Conservation (phyloP, 2,888 invertebrate species). For the Nysson spinosus region DNA sequence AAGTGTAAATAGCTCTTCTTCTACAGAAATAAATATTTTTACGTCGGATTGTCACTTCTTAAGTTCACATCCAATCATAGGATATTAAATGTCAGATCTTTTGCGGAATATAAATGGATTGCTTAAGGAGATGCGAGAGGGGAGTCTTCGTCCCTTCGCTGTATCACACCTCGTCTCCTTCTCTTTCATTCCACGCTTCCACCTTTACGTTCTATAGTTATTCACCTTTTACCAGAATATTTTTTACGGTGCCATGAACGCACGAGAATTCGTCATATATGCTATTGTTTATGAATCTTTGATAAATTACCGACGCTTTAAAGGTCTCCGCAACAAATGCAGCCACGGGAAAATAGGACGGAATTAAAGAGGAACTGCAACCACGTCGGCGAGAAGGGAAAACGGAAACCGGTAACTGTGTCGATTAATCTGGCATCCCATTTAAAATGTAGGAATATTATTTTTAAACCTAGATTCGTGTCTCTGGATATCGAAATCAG, state of each 20-base stretch:
- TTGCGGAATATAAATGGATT: conserved; percentile 27
- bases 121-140: conserved; percentile 9
- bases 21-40: no score
- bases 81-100: conserved; percentile 16
- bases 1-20: no score
- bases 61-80: conserved; percentile 14
- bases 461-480: no score
- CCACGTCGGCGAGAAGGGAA: not conserved
- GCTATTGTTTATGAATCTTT: conserved; percentile 20
- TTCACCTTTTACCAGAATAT: conserved; percentile 29
- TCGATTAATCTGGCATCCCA: no score
- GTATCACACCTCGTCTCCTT: conserved; percentile 37
- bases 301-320: conserved; percentile 3
- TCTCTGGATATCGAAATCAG: no score
- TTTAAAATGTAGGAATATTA: no score
- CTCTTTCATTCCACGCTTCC: conserved; percentile 18
- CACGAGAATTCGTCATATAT: conserved; percentile 18
- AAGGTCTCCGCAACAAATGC: conserved; percentile 12
- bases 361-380: not conserved
- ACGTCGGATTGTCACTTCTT: not conserved
- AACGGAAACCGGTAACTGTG: not conserved
- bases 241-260: conserved; percentile 4
- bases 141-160: conserved; percentile 30
- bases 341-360: not conserved
- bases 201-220: conserved; percentile 23